These are phyloP conservation scores for Amphilophus citrinellus DNA, from an alignment of 2,113 vertebrate species.

Conservation along the genomic window DNA sequence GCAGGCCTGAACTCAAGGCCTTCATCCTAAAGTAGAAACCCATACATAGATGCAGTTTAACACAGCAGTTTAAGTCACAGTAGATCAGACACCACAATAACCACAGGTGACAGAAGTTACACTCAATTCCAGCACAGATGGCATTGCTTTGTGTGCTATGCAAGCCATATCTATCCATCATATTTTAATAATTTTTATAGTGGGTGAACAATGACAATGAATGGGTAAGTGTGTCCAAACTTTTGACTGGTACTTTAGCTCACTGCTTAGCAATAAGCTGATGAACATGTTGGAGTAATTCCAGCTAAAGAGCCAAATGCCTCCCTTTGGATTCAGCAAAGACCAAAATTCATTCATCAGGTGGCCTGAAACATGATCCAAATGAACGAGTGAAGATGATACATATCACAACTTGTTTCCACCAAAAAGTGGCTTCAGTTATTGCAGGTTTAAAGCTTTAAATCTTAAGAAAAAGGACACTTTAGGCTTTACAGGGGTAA, in stretches of 20 bases:
- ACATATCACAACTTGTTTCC: not conserved
- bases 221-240: too few relatives aligned
- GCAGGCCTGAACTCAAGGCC: too few relatives aligned
- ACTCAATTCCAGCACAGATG: not conserved
- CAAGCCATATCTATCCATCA: not conserved
- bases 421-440: not conserved
- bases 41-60: too few relatives aligned
- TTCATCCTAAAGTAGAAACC: too few relatives aligned
- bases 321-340: not conserved
- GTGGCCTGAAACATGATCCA: too few relatives aligned
- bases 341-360: not conserved
- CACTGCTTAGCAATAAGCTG: not conserved
- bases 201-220: not conserved
- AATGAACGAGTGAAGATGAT: not conserved
- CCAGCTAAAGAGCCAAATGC: not conserved
- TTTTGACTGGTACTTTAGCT: not conserved
- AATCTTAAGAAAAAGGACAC: not conserved
- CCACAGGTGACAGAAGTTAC: not conserved
- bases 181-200: not conserved
- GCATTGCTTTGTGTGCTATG: not conserved
- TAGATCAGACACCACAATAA: not conserved
- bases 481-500: not conserved
- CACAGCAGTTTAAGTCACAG: too few relatives aligned
- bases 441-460: not conserved
- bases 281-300: not conserved